Conservation (phyloP, 1,140 invertebrate species). For the Ceratina australensis region DNA sequence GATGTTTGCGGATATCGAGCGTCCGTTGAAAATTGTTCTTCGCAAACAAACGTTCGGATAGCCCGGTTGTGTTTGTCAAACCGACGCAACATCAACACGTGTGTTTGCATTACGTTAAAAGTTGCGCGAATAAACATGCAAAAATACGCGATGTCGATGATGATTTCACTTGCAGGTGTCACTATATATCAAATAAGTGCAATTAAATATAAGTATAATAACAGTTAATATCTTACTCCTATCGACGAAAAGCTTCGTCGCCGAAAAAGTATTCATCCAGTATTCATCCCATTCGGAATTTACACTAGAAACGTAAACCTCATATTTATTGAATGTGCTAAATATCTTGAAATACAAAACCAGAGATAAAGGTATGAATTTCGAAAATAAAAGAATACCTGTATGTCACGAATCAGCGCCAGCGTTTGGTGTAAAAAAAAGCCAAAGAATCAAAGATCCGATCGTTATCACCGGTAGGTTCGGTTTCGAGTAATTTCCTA, state of each 20-base stretch:
- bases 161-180: not conserved
- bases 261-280: no score
- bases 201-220: no score
- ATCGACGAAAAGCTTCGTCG: no score
- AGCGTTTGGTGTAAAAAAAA: not conserved
- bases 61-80: slow-evolving; percentile 26
- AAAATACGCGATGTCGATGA: slow-evolving; percentile 4
- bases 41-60: slow-evolving; percentile 18
- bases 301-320: no score
- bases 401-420: not conserved
- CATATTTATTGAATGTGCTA: no score
- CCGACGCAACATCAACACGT: not conserved
- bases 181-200: no score
- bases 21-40: slow-evolving; percentile 25
- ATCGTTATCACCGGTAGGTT: slow-evolving; percentile 39
- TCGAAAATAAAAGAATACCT: no score
- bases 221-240: no score
- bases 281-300: no score
- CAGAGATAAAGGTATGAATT: no score
- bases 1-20: not conserved
- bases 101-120: slow-evolving; percentile 7
- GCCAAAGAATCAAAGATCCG: slow-evolving; percentile 19
- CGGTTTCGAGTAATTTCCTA: slow-evolving; percentile 45
- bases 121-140: slow-evolving; percentile 9
- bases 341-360: no score